Conservation (phyloP, 2,888 invertebrate genomes). For the Omphaloscelis lunosa region DNA sequence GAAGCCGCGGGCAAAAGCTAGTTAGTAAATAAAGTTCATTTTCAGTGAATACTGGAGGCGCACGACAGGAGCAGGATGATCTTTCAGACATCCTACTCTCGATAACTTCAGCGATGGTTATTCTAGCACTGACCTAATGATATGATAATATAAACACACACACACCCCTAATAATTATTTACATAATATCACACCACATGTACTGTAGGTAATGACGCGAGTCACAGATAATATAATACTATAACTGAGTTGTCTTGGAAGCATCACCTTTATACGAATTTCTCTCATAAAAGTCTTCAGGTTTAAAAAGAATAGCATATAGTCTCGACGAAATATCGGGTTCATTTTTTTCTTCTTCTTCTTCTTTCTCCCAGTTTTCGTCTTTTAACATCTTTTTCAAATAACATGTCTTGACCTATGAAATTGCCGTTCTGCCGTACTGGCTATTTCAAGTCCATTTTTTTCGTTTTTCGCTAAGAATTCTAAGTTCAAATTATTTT, state of each 20-base stretch:
- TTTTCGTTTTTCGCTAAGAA: too few species aligned
- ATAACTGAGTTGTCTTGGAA: not conserved
- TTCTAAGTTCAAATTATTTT: too few species aligned
- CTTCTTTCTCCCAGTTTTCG: not conserved
- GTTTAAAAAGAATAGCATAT: not conserved
- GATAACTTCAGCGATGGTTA: not conserved
- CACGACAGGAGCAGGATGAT: not conserved
- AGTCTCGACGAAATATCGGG: not conserved
- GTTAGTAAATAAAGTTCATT: too few species aligned
- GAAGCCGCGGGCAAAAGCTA: too few species aligned
- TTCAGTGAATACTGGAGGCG: not conserved
- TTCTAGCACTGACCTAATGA: not conserved
- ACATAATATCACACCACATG: not conserved
- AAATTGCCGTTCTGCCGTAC: too few species aligned
- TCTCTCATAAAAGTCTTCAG: too few species aligned
- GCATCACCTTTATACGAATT: too few species aligned
- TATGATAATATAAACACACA: not conserved
- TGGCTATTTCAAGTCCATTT: too few species aligned
- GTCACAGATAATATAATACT: too few species aligned
- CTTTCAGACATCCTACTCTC: not conserved
- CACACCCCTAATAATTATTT: not conserved
- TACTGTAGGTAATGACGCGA: too few species aligned
- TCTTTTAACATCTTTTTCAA: not conserved
- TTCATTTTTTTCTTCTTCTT: not conserved
- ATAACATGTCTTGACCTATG: too few species aligned